Percentiles rank a stretch among this genome's conserved stretches.
These are phyloP conservation scores for Parus major DNA, from an alignment of 2,113 vertebrate genomes.

Conservation along the genomic window DNA sequence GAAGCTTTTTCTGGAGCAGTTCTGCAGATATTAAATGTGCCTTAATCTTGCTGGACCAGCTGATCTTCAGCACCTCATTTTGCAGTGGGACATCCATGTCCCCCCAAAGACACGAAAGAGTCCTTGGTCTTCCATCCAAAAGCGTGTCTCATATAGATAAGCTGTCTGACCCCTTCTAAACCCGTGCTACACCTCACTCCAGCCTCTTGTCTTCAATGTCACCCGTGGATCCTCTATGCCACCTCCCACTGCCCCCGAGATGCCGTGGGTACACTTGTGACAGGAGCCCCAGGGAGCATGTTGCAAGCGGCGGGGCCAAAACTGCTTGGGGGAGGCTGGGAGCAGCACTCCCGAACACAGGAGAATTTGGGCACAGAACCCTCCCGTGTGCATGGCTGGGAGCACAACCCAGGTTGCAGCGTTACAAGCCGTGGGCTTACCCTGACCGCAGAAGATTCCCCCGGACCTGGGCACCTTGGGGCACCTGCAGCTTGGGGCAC, in stretches of 20 bases:
- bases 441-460: neutral
- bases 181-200: neutral
- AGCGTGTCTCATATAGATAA: neutral
- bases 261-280: accelerated
- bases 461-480: neutral
- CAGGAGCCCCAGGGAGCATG: accelerated
- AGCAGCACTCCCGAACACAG: neutral
- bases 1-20: neutral
- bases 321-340: neutral
- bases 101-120: accelerated
- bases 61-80: neutral
- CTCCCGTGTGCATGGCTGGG: accelerated
- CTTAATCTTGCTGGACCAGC: neutral
- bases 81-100: neutral
- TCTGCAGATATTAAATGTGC: neutral
- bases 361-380: neutral
- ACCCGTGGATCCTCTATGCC: accelerated
- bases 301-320: neutral
- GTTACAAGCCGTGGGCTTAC: neutral
- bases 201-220: neutral
- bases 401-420: neutral
- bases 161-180: neutral
- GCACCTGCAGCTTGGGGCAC: neutral
- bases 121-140: neutral
- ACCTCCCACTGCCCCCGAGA: accelerated